Base-by-base conservation (phyloP, 2,888 invertebrate species). In the Drosophila formosana region DNA sequence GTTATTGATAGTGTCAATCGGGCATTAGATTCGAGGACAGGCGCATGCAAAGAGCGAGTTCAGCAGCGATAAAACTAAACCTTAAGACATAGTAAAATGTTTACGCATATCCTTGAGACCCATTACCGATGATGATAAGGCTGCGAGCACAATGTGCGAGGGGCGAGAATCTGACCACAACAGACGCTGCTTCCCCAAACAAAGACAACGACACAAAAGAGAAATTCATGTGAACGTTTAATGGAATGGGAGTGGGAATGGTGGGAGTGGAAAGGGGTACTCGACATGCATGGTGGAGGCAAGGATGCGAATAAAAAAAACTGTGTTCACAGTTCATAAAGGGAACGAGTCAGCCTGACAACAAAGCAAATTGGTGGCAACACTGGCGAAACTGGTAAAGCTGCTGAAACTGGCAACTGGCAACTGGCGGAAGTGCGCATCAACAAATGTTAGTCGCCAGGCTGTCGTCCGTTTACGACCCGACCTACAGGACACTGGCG, bases 281-380 rank as follows among this genome's bases (percentile, higher is more conserved):
- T 18, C 18, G 18, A 18, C 18, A 18, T 18, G 18, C 18, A 18
- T 18, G 18, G 2, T 1, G 18, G 18, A 18, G 18, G 26, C 50
- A 34, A 37, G 13, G 18, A 58, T 37, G 51, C 37, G 46, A 56
- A 41, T 18, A 7, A 39, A 39, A 57, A 56, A 50, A 63, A 70
- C 60, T 46, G 46, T 60, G 67, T 69, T 80, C 62, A 60, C 64
- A 79, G 82, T 76, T 79, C 80, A 76, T 70, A 68, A 82, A 75
- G 60, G 46, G 65, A 51, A 60, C 57, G 64, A 65, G 67, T 46
- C 67, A 30, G 52, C 46, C 9, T 53, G 62, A 61, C 65, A 80
- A 80, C 70, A 77, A 80, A 78, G 74, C 78, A 77, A 77, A 77
- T 68, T 68, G 77, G 53, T 66, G 51, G 63, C 64, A 72, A 55